Evolutionary conservation across 2,113 vertebrate genomes (phyloP).

Genomic region (Callaeas wilsoni): DNA sequence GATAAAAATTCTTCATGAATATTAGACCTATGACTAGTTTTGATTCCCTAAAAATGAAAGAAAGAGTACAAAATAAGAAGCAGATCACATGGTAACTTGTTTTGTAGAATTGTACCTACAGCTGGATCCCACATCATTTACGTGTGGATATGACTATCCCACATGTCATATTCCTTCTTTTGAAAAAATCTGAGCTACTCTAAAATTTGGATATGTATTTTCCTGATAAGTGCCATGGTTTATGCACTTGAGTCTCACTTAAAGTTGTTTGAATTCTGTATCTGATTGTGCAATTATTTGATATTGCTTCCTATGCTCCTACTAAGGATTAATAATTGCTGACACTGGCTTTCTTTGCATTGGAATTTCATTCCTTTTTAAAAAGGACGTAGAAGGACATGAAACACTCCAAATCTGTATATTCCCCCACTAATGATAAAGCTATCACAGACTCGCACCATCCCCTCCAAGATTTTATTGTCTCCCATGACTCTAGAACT

Average conservation of each 20-base stretch:
- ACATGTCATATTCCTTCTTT: background rate
- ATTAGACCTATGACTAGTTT: background rate
- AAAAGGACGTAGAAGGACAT: background rate
- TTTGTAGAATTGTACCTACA: background rate
- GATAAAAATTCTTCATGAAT: rapidly evolving
- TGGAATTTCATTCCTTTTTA: background rate
- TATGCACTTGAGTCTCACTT: background rate
- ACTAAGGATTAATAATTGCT: background rate
- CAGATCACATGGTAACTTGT: background rate
- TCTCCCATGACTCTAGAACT: background rate
- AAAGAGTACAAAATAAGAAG: background rate
- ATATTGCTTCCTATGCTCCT: background rate
- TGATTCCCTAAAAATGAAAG: background rate
- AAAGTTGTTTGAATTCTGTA: background rate
- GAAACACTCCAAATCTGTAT: background rate
- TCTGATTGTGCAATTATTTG: background rate
- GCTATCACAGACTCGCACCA: background rate
- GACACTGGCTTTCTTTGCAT: background rate
- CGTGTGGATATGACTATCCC: too few relatives aligned
- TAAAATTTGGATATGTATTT: background rate
- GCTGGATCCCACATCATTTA: background rate
- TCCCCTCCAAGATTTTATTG: background rate
- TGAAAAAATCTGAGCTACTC: background rate
- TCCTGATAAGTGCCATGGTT: background rate
- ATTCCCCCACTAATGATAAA: background rate